Percentiles rank a stretch among this genome's conserved stretches.
Conservation (phyloP, 2,797 vertebrate genomes). For the Acanthopagrus latus region DNA sequence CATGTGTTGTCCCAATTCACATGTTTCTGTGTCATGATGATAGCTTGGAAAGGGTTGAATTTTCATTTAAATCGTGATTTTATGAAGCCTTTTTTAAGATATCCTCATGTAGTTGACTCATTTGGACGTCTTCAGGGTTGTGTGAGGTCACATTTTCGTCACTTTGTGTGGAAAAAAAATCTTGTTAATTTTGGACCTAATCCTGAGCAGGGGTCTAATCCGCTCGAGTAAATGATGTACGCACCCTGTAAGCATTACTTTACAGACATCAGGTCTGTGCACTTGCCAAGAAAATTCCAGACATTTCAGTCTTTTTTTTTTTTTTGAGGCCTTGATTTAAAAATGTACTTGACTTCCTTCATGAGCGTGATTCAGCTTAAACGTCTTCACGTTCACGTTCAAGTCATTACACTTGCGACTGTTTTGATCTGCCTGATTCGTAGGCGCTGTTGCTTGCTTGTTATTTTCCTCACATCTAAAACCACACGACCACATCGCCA, state of each 20-base stretch:
- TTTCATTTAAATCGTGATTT: not conserved
- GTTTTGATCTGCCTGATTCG: not conserved
- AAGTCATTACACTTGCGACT: not conserved
- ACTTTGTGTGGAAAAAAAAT: not conserved
- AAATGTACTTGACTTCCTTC: no score
- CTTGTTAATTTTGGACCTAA: no score
- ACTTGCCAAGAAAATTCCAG: no score
- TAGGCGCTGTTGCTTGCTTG: not conserved
- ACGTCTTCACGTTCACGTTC: not conserved
- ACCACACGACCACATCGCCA: constrained; percentile 19
- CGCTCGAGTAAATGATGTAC: not conserved
- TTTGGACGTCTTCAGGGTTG: not conserved
- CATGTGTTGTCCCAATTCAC: no score
- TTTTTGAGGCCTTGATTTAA: no score
- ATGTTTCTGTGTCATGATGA: not conserved
- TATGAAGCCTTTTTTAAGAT: not conserved
- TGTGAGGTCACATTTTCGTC: not conserved
- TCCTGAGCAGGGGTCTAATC: not conserved
- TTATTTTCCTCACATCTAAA: not conserved
- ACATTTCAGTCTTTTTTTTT: no score
- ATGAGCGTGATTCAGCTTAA: not conserved
- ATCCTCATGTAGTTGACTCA: not conserved
- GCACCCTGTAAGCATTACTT: not conserved
- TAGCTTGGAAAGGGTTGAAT: not conserved
- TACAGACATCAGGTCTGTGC: not conserved